Base-by-base conservation (phyloP, 37 sponge, comb jelly and placozoan genomes). In the Theonella swinhoei region DNA sequence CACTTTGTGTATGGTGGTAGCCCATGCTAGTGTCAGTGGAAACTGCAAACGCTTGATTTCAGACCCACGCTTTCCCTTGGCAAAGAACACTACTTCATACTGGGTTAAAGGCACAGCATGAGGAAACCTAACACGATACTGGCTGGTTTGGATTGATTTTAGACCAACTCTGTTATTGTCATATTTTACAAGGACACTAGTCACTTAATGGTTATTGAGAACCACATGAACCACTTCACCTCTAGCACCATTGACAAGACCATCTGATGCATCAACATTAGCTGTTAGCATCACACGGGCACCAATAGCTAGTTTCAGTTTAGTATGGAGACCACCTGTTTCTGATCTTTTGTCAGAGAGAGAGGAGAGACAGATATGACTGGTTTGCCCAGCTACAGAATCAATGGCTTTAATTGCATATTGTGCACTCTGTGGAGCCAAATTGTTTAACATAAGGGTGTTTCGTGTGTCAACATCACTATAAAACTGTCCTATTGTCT, bases 241-340 rank as follows among this genome's bases (percentile, higher is more conserved):
- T 47, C 54, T 17, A 47, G 54, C 54, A 47, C 54, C 54, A 47
- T 47, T 47, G 11, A 47, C 54, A 47, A 47, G 54, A 47, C 54
- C 54, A 83, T 74, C 83, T 68, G 76, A 83, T 11, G 74, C 83
- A 74, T 74, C 72, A 64, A 83, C 83, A 83, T 83, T 83, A 3
- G 64, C 39, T 60, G 82, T 81, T 29, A 81, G 74, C 82, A 81
- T 81, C 14, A 83, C 76, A 38, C 75, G 65, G 34, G 83, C 74
- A 74, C 83, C 83, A 64, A 73, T 24, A 9, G 83, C 83, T 74
- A 83, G 42, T 64, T 83, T 73, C 4, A 83, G 71, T 25, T 59
- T 54, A 71, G 39, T 38, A 54, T 81, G 82, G 4, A 81, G 33
- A 31, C 68, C 68, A 54, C 82, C 82, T 58, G 82, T 81, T 60